Percentiles rank a stretch among this genome's conserved stretches.
These are phyloP conservation scores for Pseudonaja textilis DNA, from an alignment of 2,113 vertebrate genomes.

Conservation along the genomic window DNA sequence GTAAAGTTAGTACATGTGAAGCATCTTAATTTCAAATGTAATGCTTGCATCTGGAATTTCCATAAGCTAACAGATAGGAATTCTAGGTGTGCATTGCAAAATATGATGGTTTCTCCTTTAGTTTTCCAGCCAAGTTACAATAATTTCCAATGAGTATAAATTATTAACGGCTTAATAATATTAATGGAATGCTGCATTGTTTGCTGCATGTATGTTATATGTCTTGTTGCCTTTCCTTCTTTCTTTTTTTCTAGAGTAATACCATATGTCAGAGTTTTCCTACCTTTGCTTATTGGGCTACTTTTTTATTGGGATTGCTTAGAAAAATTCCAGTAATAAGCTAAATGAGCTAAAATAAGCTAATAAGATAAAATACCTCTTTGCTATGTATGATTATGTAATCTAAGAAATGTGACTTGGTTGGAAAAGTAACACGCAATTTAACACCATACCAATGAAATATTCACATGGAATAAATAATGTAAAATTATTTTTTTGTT, in stretches of 20 bases:
- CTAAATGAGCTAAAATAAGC: neutral
- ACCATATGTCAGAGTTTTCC: neutral
- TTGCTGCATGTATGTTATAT: neutral
- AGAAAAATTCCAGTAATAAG: neutral
- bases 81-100: neutral
- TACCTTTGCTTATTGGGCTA: constrained; percentile 1
- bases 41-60: neutral
- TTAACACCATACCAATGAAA: neutral
- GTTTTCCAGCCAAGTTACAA: neutral
- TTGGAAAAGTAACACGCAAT: neutral
- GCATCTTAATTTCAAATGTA: neutral
- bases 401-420: neutral
- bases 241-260: neutral
- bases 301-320: neutral
- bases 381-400: neutral
- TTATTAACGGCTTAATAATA: neutral
- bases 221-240: neutral
- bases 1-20: neutral
- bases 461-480: neutral
- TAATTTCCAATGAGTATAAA: neutral
- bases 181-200: neutral
- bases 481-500: neutral
- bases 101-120: neutral
- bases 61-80: accelerated
- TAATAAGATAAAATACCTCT: neutral